Evolutionary conservation across 1,140 invertebrate genomes (phyloP), one percentile per base, ranked within the genome.

Genomic region (Whitmania pigra): DNA sequence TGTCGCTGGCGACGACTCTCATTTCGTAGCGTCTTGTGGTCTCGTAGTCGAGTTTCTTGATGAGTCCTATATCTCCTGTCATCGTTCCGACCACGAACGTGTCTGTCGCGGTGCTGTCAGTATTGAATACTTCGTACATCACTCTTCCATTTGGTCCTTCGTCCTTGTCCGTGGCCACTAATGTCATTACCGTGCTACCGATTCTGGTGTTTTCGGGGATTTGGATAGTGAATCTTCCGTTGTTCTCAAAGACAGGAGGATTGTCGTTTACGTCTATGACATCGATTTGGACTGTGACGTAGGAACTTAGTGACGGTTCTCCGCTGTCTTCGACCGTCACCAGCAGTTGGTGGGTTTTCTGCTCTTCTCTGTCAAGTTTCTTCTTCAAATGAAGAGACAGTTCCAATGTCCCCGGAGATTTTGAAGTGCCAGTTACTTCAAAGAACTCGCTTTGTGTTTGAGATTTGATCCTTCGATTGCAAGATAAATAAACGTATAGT

Each of bases 321-420:
- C 72, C 74, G 18, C 74, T 69, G 63, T 75, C 74, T 22, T 53
- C 40, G n/a, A 72, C 74, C 9, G 57, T 49, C 6, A 74, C 43
- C 70, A 25, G 20, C 22, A 97, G 77, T 72, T 88, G 88, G 78
- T 93, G 94, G 55, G 82, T 81, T 0, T 88, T 79, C 9, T 88
- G 80, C 2, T 86, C 88, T 84, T 97, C 94, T 73, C 93, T 84
- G 78, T 97, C 93, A 25, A 96, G 81, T 49, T 49, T 49, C 43
- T 49, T 49, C 43, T 11, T 49, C 43, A 49, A 49, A 49, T 49
- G 43, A 1, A 49, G 43, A 49, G 43, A 15, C 43, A 49, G 43
- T 49, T 49, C 43, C 15, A 49, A 49, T 49, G 43, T 49, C 43
- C 43, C 43, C 43, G 43, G 43, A 49, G 43, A 49, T 49, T 49